Evolutionary conservation across 2,797 vertebrate species (phyloP).

Genomic region (Pelobates cultripes): DNA sequence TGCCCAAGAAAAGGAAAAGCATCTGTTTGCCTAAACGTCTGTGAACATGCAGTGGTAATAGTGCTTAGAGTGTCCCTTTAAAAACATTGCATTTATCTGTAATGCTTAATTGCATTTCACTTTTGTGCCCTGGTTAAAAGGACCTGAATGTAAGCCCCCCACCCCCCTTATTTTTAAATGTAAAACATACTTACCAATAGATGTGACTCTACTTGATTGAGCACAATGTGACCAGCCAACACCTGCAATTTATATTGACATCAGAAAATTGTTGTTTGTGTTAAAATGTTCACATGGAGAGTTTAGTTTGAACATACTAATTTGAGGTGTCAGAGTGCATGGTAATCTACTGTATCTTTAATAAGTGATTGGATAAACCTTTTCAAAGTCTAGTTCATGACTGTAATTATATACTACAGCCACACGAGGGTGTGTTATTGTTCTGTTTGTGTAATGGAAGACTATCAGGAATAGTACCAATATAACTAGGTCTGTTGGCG

Average conservation of each 20-base stretch:
- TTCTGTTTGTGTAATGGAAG: constrained; percentile 60
- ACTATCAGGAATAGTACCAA: constrained; percentile 32
- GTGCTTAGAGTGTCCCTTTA: too few relatives aligned
- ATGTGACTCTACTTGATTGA: not conserved
- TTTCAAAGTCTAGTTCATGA: constrained; percentile 33
- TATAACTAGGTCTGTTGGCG: constrained; percentile 50
- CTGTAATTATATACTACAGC: constrained; percentile 68
- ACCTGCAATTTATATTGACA: constrained; percentile 39
- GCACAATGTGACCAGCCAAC: constrained; percentile 3
- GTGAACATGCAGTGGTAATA: too few relatives aligned
- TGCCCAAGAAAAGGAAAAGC: too few relatives aligned
- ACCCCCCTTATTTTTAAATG: too few relatives aligned
- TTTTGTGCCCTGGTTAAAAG: too few relatives aligned
- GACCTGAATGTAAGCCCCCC: too few relatives aligned
- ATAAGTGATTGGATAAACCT: constrained; percentile 40
- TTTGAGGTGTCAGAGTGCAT: constrained; percentile 45
- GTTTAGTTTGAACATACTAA: constrained; percentile 38
- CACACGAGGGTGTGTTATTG: constrained; percentile 73
- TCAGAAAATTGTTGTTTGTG: constrained; percentile 44
- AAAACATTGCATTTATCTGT: too few relatives aligned
- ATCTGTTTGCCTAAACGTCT: too few relatives aligned
- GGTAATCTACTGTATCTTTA: constrained; percentile 44
- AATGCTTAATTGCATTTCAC: too few relatives aligned
- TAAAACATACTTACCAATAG: constrained; percentile 1
- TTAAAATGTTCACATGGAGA: constrained; percentile 27